Base-by-base conservation (phyloP, 2,113 vertebrate genomes). In the Oriolus oriolus region DNA sequence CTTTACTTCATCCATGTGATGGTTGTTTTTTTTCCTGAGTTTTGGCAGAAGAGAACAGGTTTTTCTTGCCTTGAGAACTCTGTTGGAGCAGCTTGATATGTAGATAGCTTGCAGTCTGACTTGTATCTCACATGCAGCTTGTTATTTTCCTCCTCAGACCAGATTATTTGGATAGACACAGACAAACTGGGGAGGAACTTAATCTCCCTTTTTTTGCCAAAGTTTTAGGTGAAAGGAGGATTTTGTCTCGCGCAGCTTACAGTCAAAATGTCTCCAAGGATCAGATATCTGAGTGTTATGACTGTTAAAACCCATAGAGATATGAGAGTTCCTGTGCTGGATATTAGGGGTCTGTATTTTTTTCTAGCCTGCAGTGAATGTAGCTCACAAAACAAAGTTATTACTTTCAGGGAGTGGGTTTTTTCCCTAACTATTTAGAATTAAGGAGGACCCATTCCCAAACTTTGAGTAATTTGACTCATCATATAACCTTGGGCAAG, bases 31-130 rank as follows among this genome's bases (percentile, higher is more conserved):
- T 61, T 42, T 6, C 42, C 73, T 91, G 23, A 42, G 27, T 95
- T 97, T 96, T 94, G 60, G 89, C 71, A 33, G 60, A 76, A 84
- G 90, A 63, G 64, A 97, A 96, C 97, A 90, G 59, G 79, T 96
- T 97, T 97, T 97, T 96, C 97, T 96, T 94, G 94, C 94, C 66
- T 63, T 27, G 30, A 93, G 56, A 88, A 49, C 64, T 79, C 59
- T 96, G 75, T 91, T 94, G 89, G 79, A 65, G 61, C 53, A 89
- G 95, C 88, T 77, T 50, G n/a, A 89, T 90, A 87, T 60, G 94
- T 81, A 93, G 89, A 84, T 79, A 66, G 16, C 57, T 87, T 94
- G 71, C 63, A 94, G 85, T 84, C 91, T 96, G 91, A 93, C 87
- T 96, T 89, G 68, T 49, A 50, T 22, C 81, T 92, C 37, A 12